Percentiles rank a stretch among this genome's conserved stretches.
Conservation (phyloP, 2,113 vertebrate genomes). For the Colius striatus region DNA sequence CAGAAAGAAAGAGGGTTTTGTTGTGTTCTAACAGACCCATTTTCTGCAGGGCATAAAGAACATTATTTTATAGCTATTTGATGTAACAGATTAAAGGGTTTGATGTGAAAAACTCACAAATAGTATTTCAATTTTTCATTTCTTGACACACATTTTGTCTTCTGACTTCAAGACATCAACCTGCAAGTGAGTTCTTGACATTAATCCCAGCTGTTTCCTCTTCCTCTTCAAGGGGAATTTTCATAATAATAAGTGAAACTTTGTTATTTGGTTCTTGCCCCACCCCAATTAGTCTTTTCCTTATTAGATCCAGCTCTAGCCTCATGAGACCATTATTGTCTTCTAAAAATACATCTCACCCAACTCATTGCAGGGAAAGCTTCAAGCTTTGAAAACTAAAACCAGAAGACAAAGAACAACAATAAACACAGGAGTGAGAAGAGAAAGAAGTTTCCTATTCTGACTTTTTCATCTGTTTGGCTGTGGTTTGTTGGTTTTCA, state of each 20-base stretch:
- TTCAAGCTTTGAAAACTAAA: neutral
- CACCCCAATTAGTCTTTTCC: neutral
- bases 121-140: neutral
- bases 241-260: neutral
- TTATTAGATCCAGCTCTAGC: neutral
- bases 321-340: neutral
- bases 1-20: neutral
- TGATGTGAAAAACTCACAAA: neutral
- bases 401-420: neutral
- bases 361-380: neutral
- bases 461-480: neutral
- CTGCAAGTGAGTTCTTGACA: neutral
- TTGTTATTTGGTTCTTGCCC: neutral
- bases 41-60: neutral
- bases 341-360: neutral
- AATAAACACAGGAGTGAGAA: neutral
- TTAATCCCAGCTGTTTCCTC: constrained; percentile 4
- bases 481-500: neutral
- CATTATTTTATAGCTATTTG: neutral
- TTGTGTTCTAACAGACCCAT: neutral
- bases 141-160: neutral
- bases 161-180: neutral
- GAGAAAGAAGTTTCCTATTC: neutral
- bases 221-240: neutral
- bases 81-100: neutral